Conservation (phyloP, 2,113 vertebrate species). For the Cyanistes caeruleus region DNA sequence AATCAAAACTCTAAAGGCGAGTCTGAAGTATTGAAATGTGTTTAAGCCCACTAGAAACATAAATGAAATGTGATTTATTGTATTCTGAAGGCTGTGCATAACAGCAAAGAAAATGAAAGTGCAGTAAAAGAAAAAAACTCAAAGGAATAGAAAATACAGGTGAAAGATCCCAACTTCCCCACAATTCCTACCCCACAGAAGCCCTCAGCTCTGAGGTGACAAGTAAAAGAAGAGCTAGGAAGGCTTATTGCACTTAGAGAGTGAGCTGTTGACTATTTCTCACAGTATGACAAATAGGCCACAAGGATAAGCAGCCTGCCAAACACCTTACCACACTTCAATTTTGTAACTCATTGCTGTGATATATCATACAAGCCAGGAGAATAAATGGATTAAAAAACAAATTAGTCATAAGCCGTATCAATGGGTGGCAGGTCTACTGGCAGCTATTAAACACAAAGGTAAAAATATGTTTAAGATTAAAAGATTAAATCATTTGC, state of each 20-base stretch:
- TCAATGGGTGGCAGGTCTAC: not conserved
- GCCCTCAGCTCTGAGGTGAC: not conserved
- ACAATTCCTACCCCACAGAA: not conserved
- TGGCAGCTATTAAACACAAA: not conserved
- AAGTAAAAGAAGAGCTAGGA: not conserved
- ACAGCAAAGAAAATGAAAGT: not conserved
- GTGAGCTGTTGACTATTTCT: not conserved
- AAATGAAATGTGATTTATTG: not conserved
- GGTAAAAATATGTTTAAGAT: not conserved
- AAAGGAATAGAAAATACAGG: not conserved
- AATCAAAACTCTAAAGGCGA: not conserved
- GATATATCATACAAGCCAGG: not conserved
- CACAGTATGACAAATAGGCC: not conserved
- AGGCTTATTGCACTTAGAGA: not conserved
- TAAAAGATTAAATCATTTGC: not conserved
- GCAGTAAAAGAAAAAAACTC: not conserved
- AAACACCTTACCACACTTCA: not conserved
- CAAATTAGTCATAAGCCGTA: not conserved
- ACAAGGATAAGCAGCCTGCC: not conserved
- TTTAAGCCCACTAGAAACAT: not conserved
- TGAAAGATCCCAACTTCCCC: not conserved
- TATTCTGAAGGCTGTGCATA: not conserved
- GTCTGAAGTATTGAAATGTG: not conserved
- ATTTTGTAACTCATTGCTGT: not conserved
- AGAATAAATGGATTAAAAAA: not conserved